Evolutionary conservation across 2,113 vertebrate genomes (phyloP), one percentile per base, ranked within the genome.

Genomic region (Conger conger): DNA sequence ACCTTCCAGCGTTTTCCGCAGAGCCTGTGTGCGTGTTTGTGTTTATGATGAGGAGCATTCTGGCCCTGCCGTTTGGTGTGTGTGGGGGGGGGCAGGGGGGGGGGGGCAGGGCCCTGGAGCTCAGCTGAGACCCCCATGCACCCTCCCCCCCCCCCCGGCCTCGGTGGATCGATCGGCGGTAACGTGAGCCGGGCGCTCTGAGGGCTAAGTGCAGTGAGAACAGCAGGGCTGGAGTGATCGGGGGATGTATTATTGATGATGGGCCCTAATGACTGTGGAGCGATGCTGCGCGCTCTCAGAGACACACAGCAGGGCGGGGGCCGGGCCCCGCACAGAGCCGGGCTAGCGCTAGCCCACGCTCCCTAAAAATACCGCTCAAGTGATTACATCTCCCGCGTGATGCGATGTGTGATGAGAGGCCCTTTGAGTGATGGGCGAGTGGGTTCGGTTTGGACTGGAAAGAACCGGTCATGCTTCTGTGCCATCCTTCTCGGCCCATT

Each of bases 161-260:
- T 86, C 88, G 68, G 81, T 81, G 60, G 76, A 96, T 96, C 90
- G 89, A 96, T 95, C 33, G n/a, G 79, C 45, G 5, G 95, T 94
- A 95, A 96, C 93, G 88, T 33, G 93, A 95, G 92, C 91, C 92
- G 86, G 80, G 84, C 35, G 90, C 90, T 87, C 87, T 83, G 80
- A 50, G 85, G 87, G 86, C 89, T 94, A 95, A 96, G 93, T 96
- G 93, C 92, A 92, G 80, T 86, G 86, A 85, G 84, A 86, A 90
- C 85, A 89, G 90, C 87, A 89, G 91, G 85, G 89, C 91, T 91
- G 92, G 92, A 91, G 89, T 82, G 93, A 93, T 92, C 88, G 90
- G 87, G 89, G 87, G 87, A 94, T 96, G 84, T 93, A 96, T 96
- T 94, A 96, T 96, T 96, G 93, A 96, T 94, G 93, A 92, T 93